Evolutionary conservation across 2,797 vertebrate species (phyloP), one percentile per base, ranked within the genome.

Genomic region (Scarus forsteni): DNA sequence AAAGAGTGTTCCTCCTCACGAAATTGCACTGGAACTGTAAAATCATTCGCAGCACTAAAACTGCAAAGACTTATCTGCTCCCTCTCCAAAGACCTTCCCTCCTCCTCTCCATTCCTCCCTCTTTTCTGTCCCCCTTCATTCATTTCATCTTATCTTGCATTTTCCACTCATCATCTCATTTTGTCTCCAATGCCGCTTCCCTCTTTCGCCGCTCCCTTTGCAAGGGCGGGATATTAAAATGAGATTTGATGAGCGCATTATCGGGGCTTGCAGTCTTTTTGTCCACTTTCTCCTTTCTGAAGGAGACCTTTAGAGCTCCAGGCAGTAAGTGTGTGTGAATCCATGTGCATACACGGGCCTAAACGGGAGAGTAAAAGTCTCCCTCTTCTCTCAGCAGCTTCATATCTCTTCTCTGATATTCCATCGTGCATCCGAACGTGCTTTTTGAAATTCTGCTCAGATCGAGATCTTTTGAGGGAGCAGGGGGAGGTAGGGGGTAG

Each of bases 161-260:
- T 93, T 90, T 81, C 85, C 85, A 77, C 86, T 86, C 86, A 80
- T 82, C 84, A 57, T 88, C 75, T 85, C 14, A 74, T 76, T 88
- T 79, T 56, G 68, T 80, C 79, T 74, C 60, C 53, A 69, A 77
- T 16, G 71, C 81, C 60, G 69, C 85, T 55, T 82, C 73, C 73
- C 86, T 79, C 74, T 80, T 79, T 85, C 73, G 78, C 75, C 70
- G 77, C 66, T 66, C 74, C 72, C 63, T 87, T 85, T 85, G 76
- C 85, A 71, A 78, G 54, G 15, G 73, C 40, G 0, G 85, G 89
- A 92, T 94, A 93, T 93, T 93, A 89, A 92, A 92, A 91, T 86
- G 80, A 83, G 86, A 91, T 90, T 92, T 91, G 88, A 92, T 92
- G 89, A 92, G 89, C 84, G 73, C 16, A 64, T 93, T 94, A 92